phyloP scores from a whole-genome alignment of 2,888 invertebrate species.

The Rhopalosiphum nymphaeae region DNA sequence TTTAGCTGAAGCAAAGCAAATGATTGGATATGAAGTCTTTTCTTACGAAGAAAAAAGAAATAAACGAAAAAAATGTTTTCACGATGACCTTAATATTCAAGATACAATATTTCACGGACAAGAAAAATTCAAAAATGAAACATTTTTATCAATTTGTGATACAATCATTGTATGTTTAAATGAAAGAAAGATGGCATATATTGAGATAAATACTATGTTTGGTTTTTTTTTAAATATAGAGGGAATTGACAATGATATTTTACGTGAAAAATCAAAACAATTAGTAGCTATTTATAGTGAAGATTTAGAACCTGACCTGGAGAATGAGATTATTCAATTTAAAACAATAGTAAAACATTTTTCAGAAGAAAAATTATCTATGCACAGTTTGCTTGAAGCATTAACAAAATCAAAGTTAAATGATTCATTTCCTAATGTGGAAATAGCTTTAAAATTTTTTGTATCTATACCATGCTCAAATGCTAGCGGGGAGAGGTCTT shows the following conservation, averaged over 20 bases:
- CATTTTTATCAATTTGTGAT: slow-evolving; percentile 36
- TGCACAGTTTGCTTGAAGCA: not conserved
- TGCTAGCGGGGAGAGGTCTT: too few relatives aligned
- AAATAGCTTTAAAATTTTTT: not conserved
- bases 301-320: slow-evolving; percentile 24
- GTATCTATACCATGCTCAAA: not conserved
- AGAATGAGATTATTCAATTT: slow-evolving; percentile 28
- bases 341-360: not conserved
- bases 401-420: slow-evolving; percentile 2
- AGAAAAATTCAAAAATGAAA: slow-evolving; percentile 38
- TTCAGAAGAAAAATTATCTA: not conserved
- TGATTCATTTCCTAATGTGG: slow-evolving; percentile 2
- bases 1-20: slow-evolving; percentile 8
- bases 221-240: slow-evolving; percentile 23
- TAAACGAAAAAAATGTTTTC: slow-evolving; percentile 27
- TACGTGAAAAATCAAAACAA: slow-evolving; percentile 27
- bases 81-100: slow-evolving; percentile 12
- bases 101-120: slow-evolving; percentile 25
- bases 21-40: slow-evolving; percentile 1
- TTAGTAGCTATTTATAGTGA: slow-evolving; percentile 20
- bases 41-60: slow-evolving; percentile 24
- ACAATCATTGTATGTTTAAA: slow-evolving; percentile 40
- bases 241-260: slow-evolving; percentile 12
- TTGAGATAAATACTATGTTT: slow-evolving; percentile 9
- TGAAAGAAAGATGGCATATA: slow-evolving; percentile 32